Conservation (phyloP, 2,888 invertebrate species). For the Ashinkailepas kermadecensis region DNA sequence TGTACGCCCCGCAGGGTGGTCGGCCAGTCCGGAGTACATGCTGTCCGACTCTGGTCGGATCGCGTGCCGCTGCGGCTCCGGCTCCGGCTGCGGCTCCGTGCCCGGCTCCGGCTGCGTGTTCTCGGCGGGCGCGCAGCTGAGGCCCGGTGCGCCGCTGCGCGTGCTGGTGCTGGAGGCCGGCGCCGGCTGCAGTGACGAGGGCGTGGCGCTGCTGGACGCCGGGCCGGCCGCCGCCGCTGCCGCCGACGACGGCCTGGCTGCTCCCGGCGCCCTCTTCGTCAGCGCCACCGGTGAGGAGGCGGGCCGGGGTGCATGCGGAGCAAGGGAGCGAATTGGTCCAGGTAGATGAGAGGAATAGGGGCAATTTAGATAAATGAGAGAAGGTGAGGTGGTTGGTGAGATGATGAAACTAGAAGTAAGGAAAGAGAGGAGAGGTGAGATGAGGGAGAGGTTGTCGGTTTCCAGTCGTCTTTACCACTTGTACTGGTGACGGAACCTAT, state of each 20-base stretch:
- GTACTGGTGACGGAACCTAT: no score
- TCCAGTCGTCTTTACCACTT: no score
- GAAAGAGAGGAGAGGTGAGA: no score
- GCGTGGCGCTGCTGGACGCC: neutral
- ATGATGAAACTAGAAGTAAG: no score
- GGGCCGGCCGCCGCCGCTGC: neutral
- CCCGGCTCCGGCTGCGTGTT: neutral
- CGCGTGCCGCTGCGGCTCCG: neutral
- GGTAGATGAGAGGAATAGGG: neutral
- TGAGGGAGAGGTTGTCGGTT: no score
- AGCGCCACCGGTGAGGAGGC: neutral
- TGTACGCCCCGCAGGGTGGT: neutral
- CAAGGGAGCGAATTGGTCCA: no score
- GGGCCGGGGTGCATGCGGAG: no score
- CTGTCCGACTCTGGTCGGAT: neutral
- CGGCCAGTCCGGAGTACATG: neutral
- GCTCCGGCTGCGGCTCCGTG: neutral
- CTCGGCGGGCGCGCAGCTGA: neutral
- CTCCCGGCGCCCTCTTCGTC: neutral
- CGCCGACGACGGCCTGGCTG: neutral
- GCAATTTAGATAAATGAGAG: no score
- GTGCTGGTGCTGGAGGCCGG: neutral
- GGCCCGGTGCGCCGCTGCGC: constrained; percentile 2
- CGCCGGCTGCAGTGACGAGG: constrained; percentile 14
- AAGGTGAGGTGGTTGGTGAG: no score